Base-by-base conservation (phyloP, 2,797 vertebrate genomes). In the Limosa lapponica region DNA sequence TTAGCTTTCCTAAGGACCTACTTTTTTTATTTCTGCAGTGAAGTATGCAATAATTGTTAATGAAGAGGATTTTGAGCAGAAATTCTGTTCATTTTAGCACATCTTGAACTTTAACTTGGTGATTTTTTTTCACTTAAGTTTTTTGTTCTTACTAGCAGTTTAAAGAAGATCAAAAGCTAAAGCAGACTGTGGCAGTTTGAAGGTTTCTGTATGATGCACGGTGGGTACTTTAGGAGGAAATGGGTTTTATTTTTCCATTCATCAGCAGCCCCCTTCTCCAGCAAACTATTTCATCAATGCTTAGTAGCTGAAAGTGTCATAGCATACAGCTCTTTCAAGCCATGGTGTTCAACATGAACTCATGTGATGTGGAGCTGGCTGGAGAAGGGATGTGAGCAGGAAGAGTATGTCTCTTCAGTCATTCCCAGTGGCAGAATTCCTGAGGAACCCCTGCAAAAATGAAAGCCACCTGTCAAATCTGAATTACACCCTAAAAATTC, bases 11-110 rank as follows among this genome's bases (percentile, higher is more conserved):
- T 59, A 66, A 73, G 44, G 46, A 67, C 36, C 83, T 30, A 9
- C 14, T 72, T 78, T 11, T 75, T 93, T 90, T 55, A 91, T 51
- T 37, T 8, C 22, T 72, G 17, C 43, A 79, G 27, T 82, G 51
- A 80, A 84, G 87, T 93, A 93, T 59, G 36, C 44, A 82, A 7
- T 92, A 81, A 34, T 86, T 80, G 20, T 84, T 95, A 95, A 91
- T 57, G 67, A 92, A 71, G 67, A 61, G 23, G 37, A 67, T 85
- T 94, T 89, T 71, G 59, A 85, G 64, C 25, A 67, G 81, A 85
- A 78, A 57, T 87, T 87, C 46, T 66, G 37, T 62, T 90, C 32
- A 7, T 70, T 82, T 84, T 82, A 67, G 59, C 30, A 49, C 14
- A 7, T 77, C 92, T 87, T 62, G 70, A 84, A 82, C 64, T 81